A percentile compares a stretch with the other conserved stretches of the same genome.
Evolutionary conservation across 2,888 invertebrate genomes (phyloP).

Genomic region (Ellobium chinense): DNA sequence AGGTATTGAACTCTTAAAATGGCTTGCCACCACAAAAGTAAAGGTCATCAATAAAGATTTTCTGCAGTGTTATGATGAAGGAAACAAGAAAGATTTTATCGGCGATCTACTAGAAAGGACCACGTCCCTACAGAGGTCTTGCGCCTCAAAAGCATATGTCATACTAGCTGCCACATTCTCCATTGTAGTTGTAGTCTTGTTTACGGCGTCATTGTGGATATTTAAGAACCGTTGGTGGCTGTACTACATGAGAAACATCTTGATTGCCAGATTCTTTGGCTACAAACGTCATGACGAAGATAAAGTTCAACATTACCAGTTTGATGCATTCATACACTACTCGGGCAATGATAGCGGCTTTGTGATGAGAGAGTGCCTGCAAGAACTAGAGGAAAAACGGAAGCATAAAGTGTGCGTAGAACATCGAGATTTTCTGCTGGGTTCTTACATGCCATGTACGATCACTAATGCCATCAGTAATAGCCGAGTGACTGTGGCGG

Average conservation of each 20-base stretch:
- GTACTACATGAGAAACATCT: conserved; percentile 13
- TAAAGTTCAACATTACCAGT: neutral
- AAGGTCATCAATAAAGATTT: conserved; percentile 4
- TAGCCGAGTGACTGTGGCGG: conserved; percentile 33
- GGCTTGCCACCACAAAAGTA: conserved; percentile 23
- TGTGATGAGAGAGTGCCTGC: conserved; percentile 16
- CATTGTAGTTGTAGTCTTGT: neutral
- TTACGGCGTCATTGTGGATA: neutral
- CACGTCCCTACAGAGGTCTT: neutral
- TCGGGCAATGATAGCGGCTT: conserved; percentile 9
- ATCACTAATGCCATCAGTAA: conserved; percentile 28
- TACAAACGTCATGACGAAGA: neutral
- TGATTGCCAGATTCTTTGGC: neutral
- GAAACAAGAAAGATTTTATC: neutral
- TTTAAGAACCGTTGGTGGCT: conserved; percentile 32
- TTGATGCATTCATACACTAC: conserved; percentile 38
- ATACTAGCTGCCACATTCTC: neutral
- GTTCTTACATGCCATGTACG: conserved; percentile 30
- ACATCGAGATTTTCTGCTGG: conserved; percentile 35
- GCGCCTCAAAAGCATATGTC: neutral
- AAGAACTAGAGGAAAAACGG: conserved; percentile 26
- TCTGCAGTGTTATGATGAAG: neutral
- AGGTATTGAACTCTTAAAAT: conserved; percentile 16
- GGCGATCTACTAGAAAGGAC: neutral
- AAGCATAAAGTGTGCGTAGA: conserved; percentile 39